Percentiles rank a stretch among this genome's conserved stretches.
Evolutionary conservation across 2,113 vertebrate species (phyloP).

Genomic region (Syrmaticus mikado): DNA sequence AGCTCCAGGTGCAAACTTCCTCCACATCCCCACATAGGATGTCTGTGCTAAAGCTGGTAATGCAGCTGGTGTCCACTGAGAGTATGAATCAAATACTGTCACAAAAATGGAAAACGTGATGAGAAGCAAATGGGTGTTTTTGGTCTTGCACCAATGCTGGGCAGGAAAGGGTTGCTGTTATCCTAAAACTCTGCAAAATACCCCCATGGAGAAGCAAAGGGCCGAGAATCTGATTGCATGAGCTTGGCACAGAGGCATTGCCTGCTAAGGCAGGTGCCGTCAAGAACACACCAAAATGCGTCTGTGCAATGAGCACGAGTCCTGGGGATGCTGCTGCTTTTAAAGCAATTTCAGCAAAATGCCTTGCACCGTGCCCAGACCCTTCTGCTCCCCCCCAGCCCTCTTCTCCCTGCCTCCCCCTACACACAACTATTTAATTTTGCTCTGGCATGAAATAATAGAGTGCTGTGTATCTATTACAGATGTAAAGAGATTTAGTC

Average conservation of each 20-base stretch:
- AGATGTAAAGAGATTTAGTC: conserved; percentile 86
- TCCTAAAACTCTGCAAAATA: background rate
- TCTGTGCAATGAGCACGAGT: background rate
- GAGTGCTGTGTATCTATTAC: conserved; percentile 85
- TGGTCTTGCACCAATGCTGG: background rate
- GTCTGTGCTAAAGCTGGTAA: background rate
- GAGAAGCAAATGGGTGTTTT: background rate
- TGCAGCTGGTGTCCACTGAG: background rate
- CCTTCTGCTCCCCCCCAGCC: background rate
- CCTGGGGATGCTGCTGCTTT: background rate
- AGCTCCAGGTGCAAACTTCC: background rate
- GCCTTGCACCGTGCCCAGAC: background rate
- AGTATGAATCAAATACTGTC: fast-evolving
- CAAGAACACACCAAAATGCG: background rate
- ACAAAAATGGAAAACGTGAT: background rate
- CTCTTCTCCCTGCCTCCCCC: conserved; percentile 13
- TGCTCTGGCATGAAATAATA: conserved; percentile 86
- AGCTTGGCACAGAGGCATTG: background rate
- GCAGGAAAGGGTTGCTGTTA: fast-evolving
- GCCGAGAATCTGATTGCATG: fast-evolving
- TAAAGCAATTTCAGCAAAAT: background rate
- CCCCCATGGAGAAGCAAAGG: background rate
- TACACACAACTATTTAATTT: conserved; percentile 81
- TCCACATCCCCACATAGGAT: fast-evolving
- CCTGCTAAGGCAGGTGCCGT: background rate